Conservation (phyloP, 1,140 invertebrate genomes). For the Drosophila asahinai region DNA sequence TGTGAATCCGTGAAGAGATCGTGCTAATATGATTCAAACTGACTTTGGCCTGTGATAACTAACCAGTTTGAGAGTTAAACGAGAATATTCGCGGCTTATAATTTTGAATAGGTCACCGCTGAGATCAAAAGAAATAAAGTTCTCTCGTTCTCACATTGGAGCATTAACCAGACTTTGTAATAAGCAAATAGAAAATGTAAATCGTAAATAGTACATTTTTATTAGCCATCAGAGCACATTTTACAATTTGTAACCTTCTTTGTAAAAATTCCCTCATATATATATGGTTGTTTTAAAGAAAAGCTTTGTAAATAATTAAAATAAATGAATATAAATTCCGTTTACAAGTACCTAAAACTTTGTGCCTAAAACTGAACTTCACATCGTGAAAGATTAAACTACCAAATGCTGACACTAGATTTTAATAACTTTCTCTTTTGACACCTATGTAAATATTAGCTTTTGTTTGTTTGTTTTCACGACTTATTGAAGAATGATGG, state of each 20-base stretch:
- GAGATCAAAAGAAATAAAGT: neutral
- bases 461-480: neutral
- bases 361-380: too few species aligned
- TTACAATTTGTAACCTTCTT: neutral
- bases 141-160: neutral
- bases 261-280: too few species aligned
- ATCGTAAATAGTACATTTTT: neutral
- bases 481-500: neutral
- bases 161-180: neutral
- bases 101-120: constrained; percentile 13
- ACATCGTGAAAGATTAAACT: too few species aligned
- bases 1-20: neutral
- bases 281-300: too few species aligned
- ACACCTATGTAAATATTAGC: constrained; percentile 1
- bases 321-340: neutral
- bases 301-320: too few species aligned
- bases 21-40: constrained; percentile 1
- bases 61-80: constrained; percentile 15
- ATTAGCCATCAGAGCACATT: neutral
- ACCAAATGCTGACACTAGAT: too few species aligned
- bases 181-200: neutral
- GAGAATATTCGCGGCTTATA: neutral
- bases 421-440: neutral
- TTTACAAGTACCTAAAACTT: too few species aligned
- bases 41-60: constrained; percentile 6